Evolutionary conservation across 2,888 invertebrate genomes (phyloP).

Genomic region (Drosophila bunnanda): DNA sequence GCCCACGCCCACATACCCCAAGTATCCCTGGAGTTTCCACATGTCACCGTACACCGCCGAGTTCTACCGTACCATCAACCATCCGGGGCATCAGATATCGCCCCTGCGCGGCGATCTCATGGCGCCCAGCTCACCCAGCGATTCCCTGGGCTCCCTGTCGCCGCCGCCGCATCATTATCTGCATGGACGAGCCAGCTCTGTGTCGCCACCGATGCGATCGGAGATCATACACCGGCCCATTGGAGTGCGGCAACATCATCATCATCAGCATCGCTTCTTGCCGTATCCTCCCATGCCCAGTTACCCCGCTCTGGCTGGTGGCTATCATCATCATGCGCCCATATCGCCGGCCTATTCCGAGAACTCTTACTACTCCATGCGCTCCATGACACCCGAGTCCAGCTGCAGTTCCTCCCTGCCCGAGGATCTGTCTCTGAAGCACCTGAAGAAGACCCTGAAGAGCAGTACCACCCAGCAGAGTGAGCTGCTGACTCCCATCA

Average conservation of each 20-base stretch:
- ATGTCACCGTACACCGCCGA: conserved; percentile 83
- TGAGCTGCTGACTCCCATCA: neutral
- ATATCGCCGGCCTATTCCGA: conserved; percentile 85
- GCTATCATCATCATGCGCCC: conserved; percentile 81
- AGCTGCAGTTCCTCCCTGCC: conserved; percentile 82
- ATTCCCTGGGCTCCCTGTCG: conserved; percentile 83
- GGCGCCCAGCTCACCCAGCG: conserved; percentile 84
- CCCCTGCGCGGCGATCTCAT: conserved; percentile 82
- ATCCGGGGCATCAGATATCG: conserved; percentile 72
- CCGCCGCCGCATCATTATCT: conserved; percentile 84
- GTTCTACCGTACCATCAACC: conserved; percentile 83
- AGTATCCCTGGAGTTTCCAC: conserved; percentile 84
- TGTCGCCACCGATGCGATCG: conserved; percentile 83
- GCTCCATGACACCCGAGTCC: conserved; percentile 84
- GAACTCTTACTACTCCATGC: conserved; percentile 84
- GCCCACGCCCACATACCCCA: conserved; percentile 84
- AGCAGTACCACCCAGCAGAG: conserved; percentile 7
- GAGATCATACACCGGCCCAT: conserved; percentile 83
- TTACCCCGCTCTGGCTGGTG: conserved; percentile 64
- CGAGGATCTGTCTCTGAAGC: conserved; percentile 84
- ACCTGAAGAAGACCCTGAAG: conserved; percentile 40
- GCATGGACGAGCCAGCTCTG: conserved; percentile 83
- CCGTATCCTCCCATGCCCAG: conserved; percentile 68
- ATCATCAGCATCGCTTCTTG: conserved; percentile 77
- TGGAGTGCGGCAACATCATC: conserved; percentile 74